Percentiles rank a stretch among this genome's conserved stretches.
These are phyloP conservation scores for Drosophila peninsularis DNA, from an alignment of 2,888 invertebrate species.

Conservation along the genomic window DNA sequence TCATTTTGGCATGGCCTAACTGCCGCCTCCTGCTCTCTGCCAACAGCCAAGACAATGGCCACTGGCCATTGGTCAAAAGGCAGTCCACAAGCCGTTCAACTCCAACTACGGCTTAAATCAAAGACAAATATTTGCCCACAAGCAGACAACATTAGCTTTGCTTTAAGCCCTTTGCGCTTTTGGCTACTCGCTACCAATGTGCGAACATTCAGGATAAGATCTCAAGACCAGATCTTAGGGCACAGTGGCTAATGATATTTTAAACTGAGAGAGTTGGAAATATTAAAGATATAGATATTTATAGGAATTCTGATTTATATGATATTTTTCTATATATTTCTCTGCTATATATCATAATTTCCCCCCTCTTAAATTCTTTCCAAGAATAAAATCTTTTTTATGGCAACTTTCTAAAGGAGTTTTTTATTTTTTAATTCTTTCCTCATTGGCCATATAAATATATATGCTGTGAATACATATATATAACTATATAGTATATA, in stretches of 20 bases:
- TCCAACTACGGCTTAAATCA: conserved; percentile 76
- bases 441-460: conserved; percentile 4
- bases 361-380: neutral
- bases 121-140: conserved; percentile 76
- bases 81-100: conserved; percentile 25
- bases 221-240: conserved; percentile 2
- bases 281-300: neutral
- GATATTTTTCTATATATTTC: neutral
- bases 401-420: conserved; percentile 7
- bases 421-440: neutral
- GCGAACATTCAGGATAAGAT: conserved; percentile 28
- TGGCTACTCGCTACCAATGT: conserved; percentile 8
- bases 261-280: too few species aligned
- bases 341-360: neutral
- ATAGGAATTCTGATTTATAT: too few species aligned
- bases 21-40: neutral
- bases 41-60: conserved; percentile 50
- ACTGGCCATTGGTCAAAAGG: conserved; percentile 45
- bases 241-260: neutral
- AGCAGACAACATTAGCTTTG: conserved; percentile 49
- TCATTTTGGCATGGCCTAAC: conserved; percentile 53
- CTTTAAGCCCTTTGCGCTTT: conserved; percentile 8
- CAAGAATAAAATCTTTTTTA: neutral
- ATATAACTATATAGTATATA: neutral
- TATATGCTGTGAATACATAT: neutral